Conservation (phyloP, 2,797 vertebrate genomes). For the Thunnus albacares region DNA sequence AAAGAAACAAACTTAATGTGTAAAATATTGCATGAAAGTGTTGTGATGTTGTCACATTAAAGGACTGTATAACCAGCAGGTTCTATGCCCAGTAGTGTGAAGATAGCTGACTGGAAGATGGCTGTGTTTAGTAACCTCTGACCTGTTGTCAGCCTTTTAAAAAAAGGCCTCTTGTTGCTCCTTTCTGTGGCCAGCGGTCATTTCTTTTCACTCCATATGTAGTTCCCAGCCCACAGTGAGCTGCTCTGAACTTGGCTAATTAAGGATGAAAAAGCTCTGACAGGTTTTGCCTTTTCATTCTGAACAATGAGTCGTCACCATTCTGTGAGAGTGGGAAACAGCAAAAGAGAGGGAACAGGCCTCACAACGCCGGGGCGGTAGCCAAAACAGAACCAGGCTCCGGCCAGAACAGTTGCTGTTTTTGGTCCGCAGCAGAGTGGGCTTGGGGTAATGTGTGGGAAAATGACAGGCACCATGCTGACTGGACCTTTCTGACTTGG, state of each 20-base stretch:
- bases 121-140: slow-evolving; percentile 67
- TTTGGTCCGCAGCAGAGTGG: slow-evolving; percentile 62
- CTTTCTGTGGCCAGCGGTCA: slow-evolving; percentile 55
- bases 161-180: slow-evolving; percentile 70
- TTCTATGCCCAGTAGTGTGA: slow-evolving; percentile 42
- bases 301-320: slow-evolving; percentile 66
- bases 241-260: slow-evolving; percentile 81
- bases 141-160: slow-evolving; percentile 66
- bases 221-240: slow-evolving; percentile 72
- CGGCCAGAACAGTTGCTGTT: slow-evolving; percentile 67
- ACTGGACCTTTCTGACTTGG: slow-evolving; percentile 33
- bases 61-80: not conserved
- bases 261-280: slow-evolving; percentile 77
- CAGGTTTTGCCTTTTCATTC: slow-evolving; percentile 70
- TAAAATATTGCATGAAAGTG: slow-evolving; percentile 1
- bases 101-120: slow-evolving; percentile 49
- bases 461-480: slow-evolving; percentile 60
- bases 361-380: slow-evolving; percentile 33
- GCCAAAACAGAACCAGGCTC: slow-evolving; percentile 63
- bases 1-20: not conserved
- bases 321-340: slow-evolving; percentile 48
- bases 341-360: slow-evolving; percentile 26
- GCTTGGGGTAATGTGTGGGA: slow-evolving; percentile 66
- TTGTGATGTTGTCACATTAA: not conserved
- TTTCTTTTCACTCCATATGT: slow-evolving; percentile 67